Percentiles rank a stretch among this genome's conserved stretches.
phyloP scores from a whole-genome alignment of 1,140 invertebrate genomes.

The Micrasema longulum region DNA sequence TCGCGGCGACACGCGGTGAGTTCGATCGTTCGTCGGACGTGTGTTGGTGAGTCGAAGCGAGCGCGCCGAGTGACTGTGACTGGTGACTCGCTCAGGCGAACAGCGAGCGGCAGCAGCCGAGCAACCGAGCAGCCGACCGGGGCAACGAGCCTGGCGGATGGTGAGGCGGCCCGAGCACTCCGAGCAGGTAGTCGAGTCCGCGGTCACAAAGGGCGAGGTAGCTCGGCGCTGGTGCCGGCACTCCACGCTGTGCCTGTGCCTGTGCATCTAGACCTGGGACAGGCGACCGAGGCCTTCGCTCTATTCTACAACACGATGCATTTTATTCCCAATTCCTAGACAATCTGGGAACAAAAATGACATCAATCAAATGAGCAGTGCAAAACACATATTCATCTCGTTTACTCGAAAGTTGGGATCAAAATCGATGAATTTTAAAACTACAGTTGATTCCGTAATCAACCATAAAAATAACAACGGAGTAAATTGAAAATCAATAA shows the following conservation, averaged over 20 bases:
- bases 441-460: no score
- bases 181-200: conserved; percentile 31
- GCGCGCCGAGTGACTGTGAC: conserved; percentile 8
- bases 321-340: no score
- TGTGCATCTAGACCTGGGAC: not conserved
- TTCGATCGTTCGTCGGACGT: not conserved
- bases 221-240: conserved; percentile 7
- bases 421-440: no score
- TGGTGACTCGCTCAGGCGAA: not conserved
- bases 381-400: no score
- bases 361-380: no score
- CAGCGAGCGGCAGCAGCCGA: not conserved
- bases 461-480: no score
- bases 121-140: not conserved
- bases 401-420: no score
- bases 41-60: conserved; percentile 25
- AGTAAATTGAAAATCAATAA: no score
- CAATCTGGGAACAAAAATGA: no score
- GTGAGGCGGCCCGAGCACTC: not conserved
- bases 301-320: no score
- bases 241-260: not conserved
- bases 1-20: no score
- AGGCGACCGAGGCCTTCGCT: no score
- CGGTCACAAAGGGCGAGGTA: conserved; percentile 28
- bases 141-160: not conserved